Evolutionary conservation across 2,113 vertebrate species (phyloP).

Genomic region (Onychostoma macrolepis): DNA sequence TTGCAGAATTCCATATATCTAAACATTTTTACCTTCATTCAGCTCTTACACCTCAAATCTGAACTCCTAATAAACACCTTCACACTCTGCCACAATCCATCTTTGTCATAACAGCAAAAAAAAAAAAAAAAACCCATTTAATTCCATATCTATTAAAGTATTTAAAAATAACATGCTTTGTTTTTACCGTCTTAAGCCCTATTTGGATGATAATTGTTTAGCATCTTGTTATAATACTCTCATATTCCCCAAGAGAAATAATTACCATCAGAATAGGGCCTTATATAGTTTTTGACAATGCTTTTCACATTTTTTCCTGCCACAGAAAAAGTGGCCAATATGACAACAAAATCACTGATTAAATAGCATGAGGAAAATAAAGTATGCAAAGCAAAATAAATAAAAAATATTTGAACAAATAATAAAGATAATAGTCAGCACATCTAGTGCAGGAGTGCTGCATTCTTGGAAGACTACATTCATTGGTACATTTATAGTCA

Average conservation of each 20-base stretch:
- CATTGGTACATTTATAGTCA: constrained; percentile 15
- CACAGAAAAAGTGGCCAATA: constrained; percentile 12
- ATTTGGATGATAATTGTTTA: not conserved
- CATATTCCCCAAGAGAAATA: not conserved
- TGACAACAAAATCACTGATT: not conserved
- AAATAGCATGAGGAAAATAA: not conserved
- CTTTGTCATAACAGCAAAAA: not conserved
- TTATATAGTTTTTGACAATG: not conserved
- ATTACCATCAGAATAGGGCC: not conserved
- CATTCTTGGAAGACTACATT: constrained; percentile 40
- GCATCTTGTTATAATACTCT: not conserved
- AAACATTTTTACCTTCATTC: not conserved
- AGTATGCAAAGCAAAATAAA: constrained; percentile 45
- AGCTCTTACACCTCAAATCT: not conserved
- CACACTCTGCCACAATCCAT: constrained; percentile 34
- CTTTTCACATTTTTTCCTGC: not conserved
- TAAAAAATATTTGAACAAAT: constrained; percentile 25
- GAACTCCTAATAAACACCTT: constrained; percentile 7
- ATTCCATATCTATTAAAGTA: not conserved
- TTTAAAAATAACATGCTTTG: not conserved
- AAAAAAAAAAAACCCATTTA: too few relatives aligned
- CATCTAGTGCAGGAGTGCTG: constrained; percentile 54
- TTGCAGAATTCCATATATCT: constrained; percentile 50
- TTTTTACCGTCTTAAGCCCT: not conserved
- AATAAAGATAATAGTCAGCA: constrained; percentile 49